Conservation (phyloP, 1,140 invertebrate species). For the Arion vulgaris region DNA sequence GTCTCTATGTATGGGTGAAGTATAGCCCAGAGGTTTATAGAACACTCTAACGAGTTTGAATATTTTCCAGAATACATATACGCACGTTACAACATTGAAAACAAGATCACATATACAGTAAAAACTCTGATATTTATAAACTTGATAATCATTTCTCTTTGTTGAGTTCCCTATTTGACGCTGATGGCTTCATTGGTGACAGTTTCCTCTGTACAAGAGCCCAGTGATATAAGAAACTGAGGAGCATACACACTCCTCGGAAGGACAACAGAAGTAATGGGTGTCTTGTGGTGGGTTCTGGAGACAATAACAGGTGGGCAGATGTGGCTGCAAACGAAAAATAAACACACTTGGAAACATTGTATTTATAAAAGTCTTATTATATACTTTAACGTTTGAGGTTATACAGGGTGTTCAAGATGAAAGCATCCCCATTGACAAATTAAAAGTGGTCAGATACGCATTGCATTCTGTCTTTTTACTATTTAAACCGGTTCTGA, state of each 20-base stretch:
- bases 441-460: no score
- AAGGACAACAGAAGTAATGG: not conserved
- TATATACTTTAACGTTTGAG: no score
- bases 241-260: not conserved
- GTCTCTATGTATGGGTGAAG: no score
- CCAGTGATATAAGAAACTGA: conserved; percentile 24
- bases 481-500: no score
- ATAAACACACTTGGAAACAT: no score
- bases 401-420: no score
- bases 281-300: conserved; percentile 1
- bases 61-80: no score
- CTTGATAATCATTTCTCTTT: conserved; percentile 12
- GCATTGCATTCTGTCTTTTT: no score
- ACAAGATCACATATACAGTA: not conserved
- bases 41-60: no score
- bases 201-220: conserved; percentile 1
- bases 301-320: not conserved
- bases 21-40: no score
- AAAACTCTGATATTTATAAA: not conserved
- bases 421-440: no score
- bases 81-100: not conserved
- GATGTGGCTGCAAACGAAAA: not conserved
- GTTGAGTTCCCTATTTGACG: conserved; percentile 9
- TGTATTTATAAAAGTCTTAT: no score
- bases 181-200: not conserved